A percentile compares a stretch with the other conserved stretches of the same genome.
phyloP scores from a whole-genome alignment of 2,113 vertebrate genomes.

The Chamaetylas fuelleborni region DNA sequence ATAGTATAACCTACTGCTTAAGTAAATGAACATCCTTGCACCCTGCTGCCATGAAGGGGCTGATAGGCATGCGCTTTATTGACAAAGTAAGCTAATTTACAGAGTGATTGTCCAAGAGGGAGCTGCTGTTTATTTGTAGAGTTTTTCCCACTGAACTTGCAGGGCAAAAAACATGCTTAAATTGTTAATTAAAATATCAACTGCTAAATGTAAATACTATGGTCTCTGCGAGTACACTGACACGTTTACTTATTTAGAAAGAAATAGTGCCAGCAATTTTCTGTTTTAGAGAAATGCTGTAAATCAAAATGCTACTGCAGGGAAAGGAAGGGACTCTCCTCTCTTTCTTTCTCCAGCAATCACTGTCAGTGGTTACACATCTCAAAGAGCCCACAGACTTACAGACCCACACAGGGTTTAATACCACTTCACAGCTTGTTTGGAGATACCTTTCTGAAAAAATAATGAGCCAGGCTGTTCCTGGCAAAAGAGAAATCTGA shows the following conservation, averaged over 20 bases:
- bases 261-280: neutral
- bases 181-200: conserved; percentile 84
- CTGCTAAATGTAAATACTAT: conserved; percentile 74
- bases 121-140: conserved; percentile 81
- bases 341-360: neutral
- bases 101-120: conserved; percentile 83
- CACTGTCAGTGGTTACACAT: neutral
- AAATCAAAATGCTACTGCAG: neutral
- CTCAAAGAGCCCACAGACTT: neutral
- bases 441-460: neutral
- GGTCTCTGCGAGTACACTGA: conserved; percentile 47
- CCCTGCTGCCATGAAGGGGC: conserved; percentile 77
- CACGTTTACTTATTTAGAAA: conserved; percentile 35
- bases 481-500: neutral
- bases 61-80: conserved; percentile 82
- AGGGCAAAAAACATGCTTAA: conserved; percentile 76
- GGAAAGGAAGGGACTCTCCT: neutral
- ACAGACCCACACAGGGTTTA: neutral
- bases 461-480: neutral
- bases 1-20: conserved; percentile 84
- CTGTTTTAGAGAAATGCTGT: neutral
- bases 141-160: conserved; percentile 76
- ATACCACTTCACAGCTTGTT: neutral
- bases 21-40: conserved; percentile 83
- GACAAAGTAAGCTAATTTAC: conserved; percentile 83